Evolutionary conservation across 2,888 invertebrate species (phyloP).

Genomic region (Oscheius sp.): DNA sequence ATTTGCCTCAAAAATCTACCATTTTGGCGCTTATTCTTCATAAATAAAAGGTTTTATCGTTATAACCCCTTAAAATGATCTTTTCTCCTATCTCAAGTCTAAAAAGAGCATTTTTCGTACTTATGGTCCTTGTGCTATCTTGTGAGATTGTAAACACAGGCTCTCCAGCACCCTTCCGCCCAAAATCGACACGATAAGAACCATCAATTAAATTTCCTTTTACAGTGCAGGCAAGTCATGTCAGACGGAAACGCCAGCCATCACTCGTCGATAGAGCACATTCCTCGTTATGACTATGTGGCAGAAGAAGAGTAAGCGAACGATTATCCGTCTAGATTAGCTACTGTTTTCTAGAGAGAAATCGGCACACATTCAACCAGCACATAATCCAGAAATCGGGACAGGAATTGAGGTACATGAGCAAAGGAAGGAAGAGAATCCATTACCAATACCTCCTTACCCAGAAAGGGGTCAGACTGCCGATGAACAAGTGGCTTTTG

Average conservation of each 20-base stretch:
- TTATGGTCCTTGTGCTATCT: neutral
- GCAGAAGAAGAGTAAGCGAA: neutral
- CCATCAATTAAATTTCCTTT: neutral
- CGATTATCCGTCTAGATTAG: neutral
- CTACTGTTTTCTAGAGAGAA: neutral
- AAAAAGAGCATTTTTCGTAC: neutral
- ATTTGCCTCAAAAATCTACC: too few species aligned
- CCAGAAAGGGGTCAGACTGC: conserved; percentile 7
- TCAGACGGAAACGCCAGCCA: conserved; percentile 5
- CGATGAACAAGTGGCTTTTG: conserved; percentile 13
- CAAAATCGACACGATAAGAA: neutral
- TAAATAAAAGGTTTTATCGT: neutral
- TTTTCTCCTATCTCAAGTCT: neutral
- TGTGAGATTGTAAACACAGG: neutral
- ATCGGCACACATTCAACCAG: neutral
- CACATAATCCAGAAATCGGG: neutral
- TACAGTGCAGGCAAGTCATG: neutral
- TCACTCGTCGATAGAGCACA: conserved; percentile 4
- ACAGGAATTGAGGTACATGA: neutral
- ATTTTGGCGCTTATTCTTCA: too few species aligned
- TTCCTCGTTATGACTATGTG: neutral
- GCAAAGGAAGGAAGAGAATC: neutral
- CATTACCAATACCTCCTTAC: conserved; percentile 12
- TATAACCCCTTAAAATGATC: neutral
- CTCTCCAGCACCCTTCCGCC: neutral